A percentile compares a stretch with the other conserved stretches of the same genome.
These are phyloP conservation scores for Trachops cirrhosus DNA, from an alignment of 2,797 vertebrate genomes.

Conservation along the genomic window DNA sequence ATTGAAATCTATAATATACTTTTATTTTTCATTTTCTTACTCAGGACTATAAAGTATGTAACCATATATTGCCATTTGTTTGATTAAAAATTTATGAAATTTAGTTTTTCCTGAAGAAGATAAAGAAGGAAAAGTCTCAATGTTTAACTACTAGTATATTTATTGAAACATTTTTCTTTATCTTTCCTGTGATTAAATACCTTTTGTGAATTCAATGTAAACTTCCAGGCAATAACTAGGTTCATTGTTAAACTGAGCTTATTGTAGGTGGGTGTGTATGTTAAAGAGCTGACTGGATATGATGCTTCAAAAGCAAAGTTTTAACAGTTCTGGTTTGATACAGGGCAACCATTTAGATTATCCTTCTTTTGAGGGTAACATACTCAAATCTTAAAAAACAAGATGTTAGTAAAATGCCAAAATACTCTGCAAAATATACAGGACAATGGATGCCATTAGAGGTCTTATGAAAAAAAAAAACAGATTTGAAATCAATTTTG, in stretches of 20 bases:
- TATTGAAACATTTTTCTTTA: slow-evolving; percentile 74
- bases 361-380: not conserved
- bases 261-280: slow-evolving; percentile 49
- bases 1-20: not conserved
- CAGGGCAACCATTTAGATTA: slow-evolving; percentile 14
- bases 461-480: not conserved
- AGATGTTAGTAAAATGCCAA: not conserved
- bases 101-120: slow-evolving; percentile 75
- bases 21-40: not conserved
- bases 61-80: not conserved
- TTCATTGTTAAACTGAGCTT: slow-evolving; percentile 78
- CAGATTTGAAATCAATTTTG: not conserved
- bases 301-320: slow-evolving; percentile 60
- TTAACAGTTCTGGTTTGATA: slow-evolving; percentile 69
- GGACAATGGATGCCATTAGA: not conserved
- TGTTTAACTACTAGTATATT: slow-evolving; percentile 76
- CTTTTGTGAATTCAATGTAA: slow-evolving; percentile 80
- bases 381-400: not conserved
- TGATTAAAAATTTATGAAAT: slow-evolving; percentile 31
- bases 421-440: not conserved
- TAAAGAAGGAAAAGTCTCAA: slow-evolving; percentile 76
- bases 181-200: slow-evolving; percentile 76
- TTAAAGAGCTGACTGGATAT: slow-evolving; percentile 66
- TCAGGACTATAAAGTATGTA: not conserved
- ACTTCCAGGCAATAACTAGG: slow-evolving; percentile 79